Evolutionary conservation across 2,113 vertebrate species (phyloP).

Genomic region (Gnathonemus echidnorhynchus): DNA sequence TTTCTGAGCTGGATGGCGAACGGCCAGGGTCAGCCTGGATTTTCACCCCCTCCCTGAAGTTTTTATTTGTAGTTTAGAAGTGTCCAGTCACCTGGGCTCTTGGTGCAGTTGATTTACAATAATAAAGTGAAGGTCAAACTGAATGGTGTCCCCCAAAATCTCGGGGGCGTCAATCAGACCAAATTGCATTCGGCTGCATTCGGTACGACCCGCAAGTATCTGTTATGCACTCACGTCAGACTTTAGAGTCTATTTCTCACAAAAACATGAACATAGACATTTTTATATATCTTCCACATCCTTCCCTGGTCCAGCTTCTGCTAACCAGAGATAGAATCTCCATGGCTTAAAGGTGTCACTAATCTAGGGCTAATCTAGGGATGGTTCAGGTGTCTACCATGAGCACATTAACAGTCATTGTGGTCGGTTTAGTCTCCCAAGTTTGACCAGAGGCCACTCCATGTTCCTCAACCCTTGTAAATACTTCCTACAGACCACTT

Average conservation of each 20-base stretch:
- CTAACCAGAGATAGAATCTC: background rate
- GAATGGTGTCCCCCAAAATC: background rate
- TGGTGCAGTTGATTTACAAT: background rate
- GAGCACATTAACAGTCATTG: background rate
- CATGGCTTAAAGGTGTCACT: background rate
- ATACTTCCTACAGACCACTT: background rate
- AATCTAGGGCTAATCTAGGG: background rate
- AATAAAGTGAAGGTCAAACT: background rate
- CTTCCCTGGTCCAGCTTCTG: background rate
- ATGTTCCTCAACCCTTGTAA: background rate
- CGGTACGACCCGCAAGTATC: background rate
- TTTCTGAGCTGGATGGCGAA: background rate
- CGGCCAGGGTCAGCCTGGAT: background rate
- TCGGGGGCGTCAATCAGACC: background rate
- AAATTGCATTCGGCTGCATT: background rate
- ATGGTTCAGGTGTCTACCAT: background rate
- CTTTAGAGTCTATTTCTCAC: background rate
- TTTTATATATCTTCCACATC: background rate
- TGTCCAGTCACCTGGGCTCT: background rate
- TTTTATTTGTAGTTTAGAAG: background rate
- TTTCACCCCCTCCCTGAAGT: background rate
- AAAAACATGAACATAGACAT: background rate
- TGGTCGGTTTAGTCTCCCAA: background rate
- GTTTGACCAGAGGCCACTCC: background rate
- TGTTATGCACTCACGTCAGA: background rate